Base-by-base conservation (phyloP, 2,888 invertebrate species). In the Zeuzera pyrina region DNA sequence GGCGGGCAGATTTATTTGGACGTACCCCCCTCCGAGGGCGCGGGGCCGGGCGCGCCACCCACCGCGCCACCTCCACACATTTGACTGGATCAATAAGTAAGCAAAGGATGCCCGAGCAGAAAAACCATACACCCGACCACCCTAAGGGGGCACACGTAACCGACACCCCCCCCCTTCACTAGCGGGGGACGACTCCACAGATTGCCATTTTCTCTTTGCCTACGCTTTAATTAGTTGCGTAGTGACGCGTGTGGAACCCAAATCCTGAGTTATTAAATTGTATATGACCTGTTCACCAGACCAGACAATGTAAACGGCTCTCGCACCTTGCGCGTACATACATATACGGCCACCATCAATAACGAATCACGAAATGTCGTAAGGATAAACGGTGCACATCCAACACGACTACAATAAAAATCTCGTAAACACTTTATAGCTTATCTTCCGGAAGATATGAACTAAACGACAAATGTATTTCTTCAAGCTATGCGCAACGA, bases 31-130 rank as follows among this genome's bases (percentile, higher is more conserved):
- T 63, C 54, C 52, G 55, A 67, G 63, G 55, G 57, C 51, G 67
- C 63, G 72, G 72, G 72, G 70, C 45, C 59, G 70, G 76, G 72
- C 65, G 70, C 58, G 60, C 79, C 72, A 70, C 73, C 79, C 78
- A 72, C 77, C 71, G 71, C 76, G 77, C 74, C 76, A 76, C 81
- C 79, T 81, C 81, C 84, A 79, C 79, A 84, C 84, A 85, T 84
- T 85, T 84, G 84, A 84, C 84, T 84, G 84, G 84, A 84, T 84
- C 84, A 84, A 84, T 84, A 84, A 84, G 84, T 84, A 84, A 84
- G 84, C 84, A 84, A 84, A 84, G 84, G 84, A 84, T 84, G 84
- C 83, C 84, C 81, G 84, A 84, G 84, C 77, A 84, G 84, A 84
- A 84, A 84, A 84, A 84, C 84, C 84, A 84, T 81, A 81, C 81